Percentiles rank a stretch among this genome's conserved stretches.
Conservation (phyloP, 2,888 invertebrate genomes). For the Volucella bombylans region DNA sequence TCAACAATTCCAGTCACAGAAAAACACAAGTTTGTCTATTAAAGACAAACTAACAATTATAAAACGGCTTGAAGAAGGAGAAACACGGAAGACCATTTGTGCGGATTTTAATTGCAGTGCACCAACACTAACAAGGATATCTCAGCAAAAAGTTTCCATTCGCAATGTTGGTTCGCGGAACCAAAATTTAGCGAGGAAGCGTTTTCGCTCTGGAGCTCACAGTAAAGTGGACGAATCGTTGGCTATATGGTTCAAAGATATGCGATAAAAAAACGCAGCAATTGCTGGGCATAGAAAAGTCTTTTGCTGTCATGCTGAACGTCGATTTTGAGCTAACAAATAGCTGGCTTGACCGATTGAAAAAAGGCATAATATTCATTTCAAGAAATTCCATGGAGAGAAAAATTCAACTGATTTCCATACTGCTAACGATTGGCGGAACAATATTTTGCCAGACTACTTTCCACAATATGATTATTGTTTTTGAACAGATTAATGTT, state of each 20-base stretch:
- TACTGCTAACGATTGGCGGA: constrained; percentile 42
- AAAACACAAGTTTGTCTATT: too few relatives aligned
- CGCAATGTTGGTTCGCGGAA: constrained; percentile 4
- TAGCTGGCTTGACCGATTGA: constrained; percentile 58
- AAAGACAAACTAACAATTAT: too few relatives aligned
- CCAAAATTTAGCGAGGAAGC: constrained; percentile 29
- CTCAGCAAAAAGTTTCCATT: constrained; percentile 11
- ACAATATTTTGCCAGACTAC: constrained; percentile 37
- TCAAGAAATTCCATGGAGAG: constrained; percentile 57
- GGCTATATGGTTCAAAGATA: constrained; percentile 21
- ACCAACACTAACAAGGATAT: background rate
- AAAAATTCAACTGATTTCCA: constrained; percentile 53
- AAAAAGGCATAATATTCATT: constrained; percentile 57
- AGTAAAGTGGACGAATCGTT: constrained; percentile 19
- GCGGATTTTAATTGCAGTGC: constrained; percentile 25
- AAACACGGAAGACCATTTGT: constrained; percentile 20
- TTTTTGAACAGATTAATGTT: constrained; percentile 58
- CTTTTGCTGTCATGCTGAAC: constrained; percentile 52
- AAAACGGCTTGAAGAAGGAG: background rate
- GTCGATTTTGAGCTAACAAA: constrained; percentile 56
- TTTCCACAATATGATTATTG: constrained; percentile 52
- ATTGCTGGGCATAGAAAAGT: constrained; percentile 38
- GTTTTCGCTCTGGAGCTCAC: constrained; percentile 21
- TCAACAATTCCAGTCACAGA: too few relatives aligned
- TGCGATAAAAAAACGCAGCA: constrained; percentile 27